Percentiles rank a stretch among this genome's conserved stretches.
These are phyloP conservation scores for Beris chalybata DNA, from an alignment of 2,888 invertebrate genomes.

Conservation along the genomic window DNA sequence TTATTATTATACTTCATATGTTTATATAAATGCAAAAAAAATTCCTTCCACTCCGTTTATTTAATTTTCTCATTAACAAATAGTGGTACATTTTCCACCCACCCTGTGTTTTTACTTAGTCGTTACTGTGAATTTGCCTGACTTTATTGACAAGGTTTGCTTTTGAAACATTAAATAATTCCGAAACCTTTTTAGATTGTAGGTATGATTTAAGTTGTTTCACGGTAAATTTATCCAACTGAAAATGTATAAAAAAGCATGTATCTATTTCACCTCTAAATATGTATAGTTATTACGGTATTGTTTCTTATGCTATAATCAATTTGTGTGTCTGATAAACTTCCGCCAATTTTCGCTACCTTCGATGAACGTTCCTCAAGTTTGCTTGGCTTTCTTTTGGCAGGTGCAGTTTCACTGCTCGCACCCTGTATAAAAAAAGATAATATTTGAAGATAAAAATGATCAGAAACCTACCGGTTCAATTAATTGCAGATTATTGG, in stretches of 20 bases:
- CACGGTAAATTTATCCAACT: conserved; percentile 32
- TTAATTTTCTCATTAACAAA: too few species aligned
- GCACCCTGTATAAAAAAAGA: conserved; percentile 7
- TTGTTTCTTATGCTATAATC: conserved; percentile 19
- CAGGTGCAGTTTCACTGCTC: not conserved
- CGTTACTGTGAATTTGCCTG: conserved; percentile 28
- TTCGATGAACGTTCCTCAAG: conserved; percentile 18
- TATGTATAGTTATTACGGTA: conserved; percentile 21
- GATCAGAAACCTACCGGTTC: conserved; percentile 22
- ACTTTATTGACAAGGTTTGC: conserved; percentile 34
- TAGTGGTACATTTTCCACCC: too few species aligned
- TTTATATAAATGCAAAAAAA: too few species aligned
- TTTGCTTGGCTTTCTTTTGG: not conserved
- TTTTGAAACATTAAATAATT: conserved; percentile 33
- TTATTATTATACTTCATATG: too few species aligned
- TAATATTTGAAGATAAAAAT: not conserved
- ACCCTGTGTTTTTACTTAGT: not conserved
- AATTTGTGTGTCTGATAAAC: conserved; percentile 13
- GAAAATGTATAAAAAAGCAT: conserved; percentile 16
- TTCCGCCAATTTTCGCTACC: conserved; percentile 20
- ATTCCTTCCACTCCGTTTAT: too few species aligned
- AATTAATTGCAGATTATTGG: conserved; percentile 6
- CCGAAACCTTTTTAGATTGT: conserved; percentile 29
- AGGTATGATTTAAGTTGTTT: conserved; percentile 34
- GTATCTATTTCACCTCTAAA: not conserved